Evolutionary conservation across 2,113 vertebrate species (phyloP).

Genomic region (Oncorhynchus nerka): DNA sequence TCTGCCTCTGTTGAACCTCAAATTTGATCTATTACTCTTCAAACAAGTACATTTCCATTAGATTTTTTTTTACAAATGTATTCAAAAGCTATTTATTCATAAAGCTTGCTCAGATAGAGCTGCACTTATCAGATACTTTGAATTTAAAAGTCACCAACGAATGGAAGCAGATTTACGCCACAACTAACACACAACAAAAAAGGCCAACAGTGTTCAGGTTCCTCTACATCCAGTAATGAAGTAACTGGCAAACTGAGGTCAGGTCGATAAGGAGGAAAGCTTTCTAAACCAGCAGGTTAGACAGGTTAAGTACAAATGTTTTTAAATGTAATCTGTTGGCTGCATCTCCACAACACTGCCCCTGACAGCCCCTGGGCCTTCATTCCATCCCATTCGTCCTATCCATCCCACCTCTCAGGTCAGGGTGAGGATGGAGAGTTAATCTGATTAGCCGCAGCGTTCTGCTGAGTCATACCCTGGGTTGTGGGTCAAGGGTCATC

Average conservation of each 20-base stretch:
- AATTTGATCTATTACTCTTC: too few relatives aligned
- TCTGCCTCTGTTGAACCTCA: too few relatives aligned
- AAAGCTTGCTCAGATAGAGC: too few relatives aligned
- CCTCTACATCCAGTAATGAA: too few relatives aligned
- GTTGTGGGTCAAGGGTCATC: neutral
- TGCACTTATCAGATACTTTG: too few relatives aligned
- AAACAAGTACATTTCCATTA: too few relatives aligned
- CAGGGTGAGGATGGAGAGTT: conserved; percentile 28
- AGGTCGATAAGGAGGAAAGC: conserved; percentile 1
- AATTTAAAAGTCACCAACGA: too few relatives aligned
- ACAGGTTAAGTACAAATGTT: conserved; percentile 16
- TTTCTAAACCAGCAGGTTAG: conserved; percentile 3
- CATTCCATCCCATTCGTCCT: neutral
- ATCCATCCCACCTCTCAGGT: conserved; percentile 10
- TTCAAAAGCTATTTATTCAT: too few relatives aligned
- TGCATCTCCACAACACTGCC: neutral
- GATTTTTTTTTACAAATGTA: too few relatives aligned
- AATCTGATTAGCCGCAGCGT: conserved; percentile 43
- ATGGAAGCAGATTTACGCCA: too few relatives aligned
- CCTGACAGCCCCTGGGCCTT: neutral
- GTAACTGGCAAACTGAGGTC: conserved; percentile 16
- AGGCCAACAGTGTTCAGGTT: too few relatives aligned
- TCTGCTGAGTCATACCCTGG: conserved; percentile 35
- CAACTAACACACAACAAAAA: too few relatives aligned
- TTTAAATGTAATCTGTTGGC: conserved; percentile 28